Base-by-base conservation (phyloP, 2,797 vertebrate species). In the Selene dorsalis region DNA sequence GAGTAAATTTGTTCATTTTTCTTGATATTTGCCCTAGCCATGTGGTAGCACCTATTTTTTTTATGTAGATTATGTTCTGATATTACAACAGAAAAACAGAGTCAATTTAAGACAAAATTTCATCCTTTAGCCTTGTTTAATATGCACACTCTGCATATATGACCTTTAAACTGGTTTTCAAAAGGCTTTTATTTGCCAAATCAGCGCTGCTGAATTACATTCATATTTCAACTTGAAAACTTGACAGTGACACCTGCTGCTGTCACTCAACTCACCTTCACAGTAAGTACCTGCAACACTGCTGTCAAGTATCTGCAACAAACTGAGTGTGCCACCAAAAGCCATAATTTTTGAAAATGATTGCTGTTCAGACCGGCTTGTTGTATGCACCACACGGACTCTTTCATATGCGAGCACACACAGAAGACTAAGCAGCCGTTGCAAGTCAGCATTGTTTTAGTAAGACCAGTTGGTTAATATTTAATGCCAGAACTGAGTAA, bases 401-500 rank as follows among this genome's bases (percentile, higher is more conserved):
- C 32, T 47, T n/a, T 41, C 20, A 32, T 14, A 56, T 61, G 26
- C 53, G 61, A 18, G 30, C 57, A 73, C 43, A 78, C 39, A 67
- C 57, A 50, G 17, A 53, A n/a, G 20, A 60, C 57, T 55, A 24
- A 60, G 52, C 63, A 71, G 63, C 63, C 72, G 73, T 18, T 75
- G 12, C 59, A 74, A 70, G 69, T 69, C 73, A 79, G 58, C 50
- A 61, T 57, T 85, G 68, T 84, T 84, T 77, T 64, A 43, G 70
- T 77, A 30, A 71, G 47, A 80, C 68, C 78, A 73, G 69, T 32
- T 79, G 32, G 35, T 86, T 35, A 81, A 89, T 87, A 85, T 87
- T 78, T 88, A 38, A 87, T 64, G 28, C 12, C 35, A 74, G 64
- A 70, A 58, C 61, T 62, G 35, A 66, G 50, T 35, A 66, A 48